Evolutionary conservation across 2,113 vertebrate species (phyloP).

Genomic region (Heliornis fulica): DNA sequence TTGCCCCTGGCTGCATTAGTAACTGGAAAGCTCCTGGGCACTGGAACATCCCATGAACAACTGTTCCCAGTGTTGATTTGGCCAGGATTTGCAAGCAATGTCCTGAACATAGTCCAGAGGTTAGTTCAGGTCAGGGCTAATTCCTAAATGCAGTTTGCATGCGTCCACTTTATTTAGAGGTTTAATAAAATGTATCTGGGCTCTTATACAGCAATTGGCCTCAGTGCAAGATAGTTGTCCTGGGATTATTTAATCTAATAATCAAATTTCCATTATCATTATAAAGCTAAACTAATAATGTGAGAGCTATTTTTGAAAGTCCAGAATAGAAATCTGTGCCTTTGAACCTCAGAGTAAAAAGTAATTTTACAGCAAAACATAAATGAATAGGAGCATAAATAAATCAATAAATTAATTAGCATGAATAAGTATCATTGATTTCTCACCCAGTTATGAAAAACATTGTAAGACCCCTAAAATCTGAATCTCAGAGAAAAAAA

Average conservation of each 20-base stretch:
- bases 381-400: not conserved
- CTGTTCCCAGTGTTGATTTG: not conserved
- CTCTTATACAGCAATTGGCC: not conserved
- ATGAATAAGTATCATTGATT: not conserved
- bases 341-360: not conserved
- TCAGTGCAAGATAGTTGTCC: not conserved
- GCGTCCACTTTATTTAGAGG: not conserved
- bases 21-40: not conserved
- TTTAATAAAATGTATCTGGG: not conserved
- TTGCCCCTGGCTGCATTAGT: not conserved
- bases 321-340: not conserved
- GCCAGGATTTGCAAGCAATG: not conserved
- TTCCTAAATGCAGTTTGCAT: not conserved
- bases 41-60: not conserved
- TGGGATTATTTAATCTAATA: not conserved
- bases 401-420: too few relatives aligned
- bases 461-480: not conserved
- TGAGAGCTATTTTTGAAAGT: not conserved
- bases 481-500: not conserved
- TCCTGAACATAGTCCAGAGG: not conserved
- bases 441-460: not conserved
- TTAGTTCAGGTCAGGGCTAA: not conserved
- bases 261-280: not conserved
- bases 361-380: not conserved
- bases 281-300: not conserved